phyloP scores from a whole-genome alignment of 2,113 vertebrate species.

The Nothoprocta pentlandii region DNA sequence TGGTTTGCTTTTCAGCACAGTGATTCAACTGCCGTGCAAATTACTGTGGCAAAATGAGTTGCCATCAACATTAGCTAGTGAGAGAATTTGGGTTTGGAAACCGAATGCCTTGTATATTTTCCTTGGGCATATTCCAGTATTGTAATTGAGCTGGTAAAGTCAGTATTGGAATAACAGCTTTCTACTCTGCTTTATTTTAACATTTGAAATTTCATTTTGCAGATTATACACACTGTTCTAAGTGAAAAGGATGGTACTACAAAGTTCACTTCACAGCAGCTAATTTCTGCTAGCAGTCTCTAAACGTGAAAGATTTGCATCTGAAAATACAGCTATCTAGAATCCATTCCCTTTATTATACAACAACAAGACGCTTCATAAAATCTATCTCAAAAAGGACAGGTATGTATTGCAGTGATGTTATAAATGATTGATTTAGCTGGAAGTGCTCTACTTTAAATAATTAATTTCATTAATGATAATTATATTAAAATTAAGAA shows the following conservation, averaged over 20 bases:
- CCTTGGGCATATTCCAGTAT: neutral
- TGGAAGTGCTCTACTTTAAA: neutral
- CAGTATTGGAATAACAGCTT: neutral
- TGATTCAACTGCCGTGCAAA: conserved; percentile 36
- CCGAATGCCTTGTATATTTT: conserved; percentile 6
- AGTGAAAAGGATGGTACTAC: neutral
- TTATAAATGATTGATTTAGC: neutral
- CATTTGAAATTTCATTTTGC: neutral
- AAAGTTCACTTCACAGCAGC: neutral
- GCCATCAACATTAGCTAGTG: conserved; percentile 27
- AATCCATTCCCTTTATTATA: neutral
- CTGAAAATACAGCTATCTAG: neutral
- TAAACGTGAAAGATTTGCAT: neutral
- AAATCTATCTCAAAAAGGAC: neutral
- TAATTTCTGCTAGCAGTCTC: neutral
- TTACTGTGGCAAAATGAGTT: conserved; percentile 27
- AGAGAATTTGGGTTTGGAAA: conserved; percentile 23
- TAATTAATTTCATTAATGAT: neutral
- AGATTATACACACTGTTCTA: neutral
- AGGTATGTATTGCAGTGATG: neutral
- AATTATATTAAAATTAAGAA: neutral
- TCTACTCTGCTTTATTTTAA: neutral
- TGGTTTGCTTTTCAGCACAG: conserved; percentile 39
- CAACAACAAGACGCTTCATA: neutral
- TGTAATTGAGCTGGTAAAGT: conserved; percentile 41